Evolutionary conservation across 2,113 vertebrate genomes (phyloP), one percentile per base, ranked within the genome.

Genomic region (Nothocercus nigrocapillus): DNA sequence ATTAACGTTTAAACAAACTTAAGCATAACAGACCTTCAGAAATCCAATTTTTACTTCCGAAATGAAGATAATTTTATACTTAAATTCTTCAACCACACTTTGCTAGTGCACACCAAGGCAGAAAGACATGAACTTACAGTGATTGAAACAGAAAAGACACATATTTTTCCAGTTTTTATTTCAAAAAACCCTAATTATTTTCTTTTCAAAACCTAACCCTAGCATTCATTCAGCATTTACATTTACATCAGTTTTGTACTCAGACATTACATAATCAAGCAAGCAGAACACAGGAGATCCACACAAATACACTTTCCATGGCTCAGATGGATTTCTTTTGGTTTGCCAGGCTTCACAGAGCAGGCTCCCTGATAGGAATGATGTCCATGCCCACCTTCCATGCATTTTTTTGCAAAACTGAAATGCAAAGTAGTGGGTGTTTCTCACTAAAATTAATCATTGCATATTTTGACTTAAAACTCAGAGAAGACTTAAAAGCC

Each of bases 161-260:
- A 83, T 11, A 14, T 54, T 90, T 83, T 82, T 96, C 95, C 95
- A 97, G 92, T 94, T 95, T n/a, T 96, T 95, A 97, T 93, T 97
- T 94, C 66, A 86, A 86, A 96, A 76, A 66, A 22, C 14, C 22
- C 0, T 0, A 38, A 70, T 42, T 70, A 22, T n/a, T n/a, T 62
- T 74, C 40, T 88, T 93, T 90, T 54, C 61, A 89, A 88, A 94
- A 63, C 68, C 79, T 61, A 76, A 54, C 8, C 15, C 61, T 49
- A 78, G 72, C 47, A 88, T 81, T 90, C 73, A 91, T 77, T 83
- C 82, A 81, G 38, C 51, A 53, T 75, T 78, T 88, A 19, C 53
- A 77, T 32, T 80, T 93, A 53, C 77, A 69, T 72, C 75, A 53
- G 11, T 40, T 40, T 14, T 83, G 34, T 25, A 79, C 45, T 74